Base-by-base conservation (phyloP, 2,888 invertebrate species). In the Seira ritae region DNA sequence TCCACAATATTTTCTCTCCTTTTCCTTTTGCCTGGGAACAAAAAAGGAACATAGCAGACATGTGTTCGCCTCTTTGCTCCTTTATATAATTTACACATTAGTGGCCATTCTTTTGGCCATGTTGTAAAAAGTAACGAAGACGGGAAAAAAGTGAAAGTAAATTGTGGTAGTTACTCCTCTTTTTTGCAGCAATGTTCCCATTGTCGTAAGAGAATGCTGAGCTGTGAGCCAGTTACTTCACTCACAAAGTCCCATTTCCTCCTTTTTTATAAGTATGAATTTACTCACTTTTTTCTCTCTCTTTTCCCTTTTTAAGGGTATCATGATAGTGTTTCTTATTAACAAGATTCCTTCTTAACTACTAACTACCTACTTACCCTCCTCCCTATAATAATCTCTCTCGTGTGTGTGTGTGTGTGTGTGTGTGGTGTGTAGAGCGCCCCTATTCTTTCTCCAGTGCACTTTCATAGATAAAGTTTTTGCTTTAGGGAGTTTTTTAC, bases 401-500 rank as follows among this genome's bases (percentile, higher is more conserved):
- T 55, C 60, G 3, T 55, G n/a, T 71, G 55, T 50, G 22, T 55
- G 23, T 22, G 19, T 67, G 15, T 20, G 50, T 55, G 3, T 55
- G n/a, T 71, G 55, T 50, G 22, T 55, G 23, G 2, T 22, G 19
- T 67, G 15, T 20, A 24, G 50, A 46, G 50, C 31, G 2, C 31
- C 8, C 31, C 31, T 31, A 31, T n/a, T n/a, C n/a, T n/a, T n/a
- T n/a, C 31, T 31, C 31, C 31, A 31, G 62, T 80, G 60, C 74
- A 65, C 74, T 80, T 69, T 20, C 72, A 80, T 80, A 60, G 80
- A 80, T 69, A 80, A 80, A 80, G 74, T 80, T 80, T 80, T 80
- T 74, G 74, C 74, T 80, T 80, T 23, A 74, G 80, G 80, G 80
- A 80, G 67, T 80, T 80, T 80, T 72, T 80, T 80, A 80, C 80